A percentile compares a stretch with the other conserved stretches of the same genome.
Conservation (phyloP, 2,797 vertebrate species). For the Alauda arvensis region DNA sequence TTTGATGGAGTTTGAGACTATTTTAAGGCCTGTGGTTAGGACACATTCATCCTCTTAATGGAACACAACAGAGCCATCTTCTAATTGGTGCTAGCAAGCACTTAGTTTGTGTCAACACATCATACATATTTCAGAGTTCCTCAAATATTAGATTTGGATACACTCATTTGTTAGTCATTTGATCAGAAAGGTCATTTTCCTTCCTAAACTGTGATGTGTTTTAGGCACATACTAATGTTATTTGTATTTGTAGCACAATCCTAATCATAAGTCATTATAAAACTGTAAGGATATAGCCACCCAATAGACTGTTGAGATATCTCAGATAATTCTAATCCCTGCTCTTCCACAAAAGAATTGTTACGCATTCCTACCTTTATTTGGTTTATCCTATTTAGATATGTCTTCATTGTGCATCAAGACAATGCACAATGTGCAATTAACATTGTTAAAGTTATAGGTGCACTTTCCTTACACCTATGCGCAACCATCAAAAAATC, state of each 20-base stretch:
- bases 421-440: neutral
- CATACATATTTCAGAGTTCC: conserved; percentile 4
- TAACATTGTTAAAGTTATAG: neutral
- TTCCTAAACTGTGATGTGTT: neutral
- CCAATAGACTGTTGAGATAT: neutral
- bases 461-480: neutral
- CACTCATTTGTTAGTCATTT: neutral
- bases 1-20: conserved; percentile 58
- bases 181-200: neutral
- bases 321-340: neutral
- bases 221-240: neutral
- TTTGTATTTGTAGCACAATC: neutral
- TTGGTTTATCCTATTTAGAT: neutral
- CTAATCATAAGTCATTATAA: neutral
- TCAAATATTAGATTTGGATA: neutral
- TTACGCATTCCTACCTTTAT: neutral
- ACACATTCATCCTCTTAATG: conserved; percentile 19
- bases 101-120: conserved; percentile 14
- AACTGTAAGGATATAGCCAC: neutral
- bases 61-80: conserved; percentile 29
- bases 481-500: neutral
- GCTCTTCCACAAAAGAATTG: neutral
- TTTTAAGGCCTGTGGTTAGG: conserved; percentile 39
- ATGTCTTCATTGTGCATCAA: neutral
- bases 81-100: conserved; percentile 5